These are phyloP conservation scores for Anthoscopus minutus DNA, from an alignment of 2,113 vertebrate genomes.

Conservation along the genomic window DNA sequence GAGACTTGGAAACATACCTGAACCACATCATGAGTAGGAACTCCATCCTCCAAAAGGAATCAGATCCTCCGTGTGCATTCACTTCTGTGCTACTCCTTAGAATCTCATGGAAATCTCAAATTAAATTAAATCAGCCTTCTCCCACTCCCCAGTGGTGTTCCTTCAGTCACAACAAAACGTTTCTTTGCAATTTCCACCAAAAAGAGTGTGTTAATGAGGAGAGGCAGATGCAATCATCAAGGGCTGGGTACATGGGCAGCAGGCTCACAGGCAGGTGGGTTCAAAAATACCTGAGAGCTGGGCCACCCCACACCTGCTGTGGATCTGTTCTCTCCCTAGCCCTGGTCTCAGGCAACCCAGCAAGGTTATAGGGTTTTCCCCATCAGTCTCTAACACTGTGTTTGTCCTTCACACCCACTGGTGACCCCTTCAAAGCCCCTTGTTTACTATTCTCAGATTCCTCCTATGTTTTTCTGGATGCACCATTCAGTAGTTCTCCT, in stretches of 20 bases:
- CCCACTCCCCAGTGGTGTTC: neutral
- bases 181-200: neutral
- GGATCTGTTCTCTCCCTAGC: neutral
- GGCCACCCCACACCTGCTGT: neutral
- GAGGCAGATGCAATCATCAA: neutral
- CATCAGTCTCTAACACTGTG: neutral
- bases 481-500: neutral
- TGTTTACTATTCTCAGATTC: neutral
- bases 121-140: neutral
- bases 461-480: neutral
- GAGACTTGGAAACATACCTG: neutral
- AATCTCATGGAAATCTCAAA: neutral
- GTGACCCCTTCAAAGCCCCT: neutral
- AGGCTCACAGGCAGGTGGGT: neutral
- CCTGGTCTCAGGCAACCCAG: neutral
- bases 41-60: neutral
- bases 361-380: neutral
- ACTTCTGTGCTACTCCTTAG: neutral
- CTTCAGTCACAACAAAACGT: neutral
- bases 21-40: neutral
- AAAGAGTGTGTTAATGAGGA: neutral
- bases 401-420: neutral
- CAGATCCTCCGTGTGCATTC: neutral
- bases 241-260: neutral
- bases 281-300: neutral